Conservation (phyloP, 1,140 invertebrate genomes). For the Venturia canescens region DNA sequence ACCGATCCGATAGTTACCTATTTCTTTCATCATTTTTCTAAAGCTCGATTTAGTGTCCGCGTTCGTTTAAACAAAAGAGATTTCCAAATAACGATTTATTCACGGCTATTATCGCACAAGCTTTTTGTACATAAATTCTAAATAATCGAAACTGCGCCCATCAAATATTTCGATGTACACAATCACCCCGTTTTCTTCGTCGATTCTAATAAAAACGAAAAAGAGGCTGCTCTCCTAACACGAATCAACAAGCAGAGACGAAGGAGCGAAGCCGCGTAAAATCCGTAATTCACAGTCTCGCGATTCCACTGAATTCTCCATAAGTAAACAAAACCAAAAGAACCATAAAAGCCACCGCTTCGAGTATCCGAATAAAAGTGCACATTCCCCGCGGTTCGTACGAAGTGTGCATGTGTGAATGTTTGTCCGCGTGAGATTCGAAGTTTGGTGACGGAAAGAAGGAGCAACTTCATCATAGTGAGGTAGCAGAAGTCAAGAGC, state of each 20-base stretch:
- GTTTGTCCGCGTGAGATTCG: background rate
- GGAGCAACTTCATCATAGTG: background rate
- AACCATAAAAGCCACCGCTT: too few species aligned
- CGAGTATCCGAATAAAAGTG: background rate
- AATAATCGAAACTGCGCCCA: background rate
- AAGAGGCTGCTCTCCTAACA: background rate
- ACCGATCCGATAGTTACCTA: background rate
- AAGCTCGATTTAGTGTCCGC: background rate
- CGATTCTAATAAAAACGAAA: background rate
- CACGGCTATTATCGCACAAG: constrained; percentile 22
- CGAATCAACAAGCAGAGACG: background rate
- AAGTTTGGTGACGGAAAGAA: background rate
- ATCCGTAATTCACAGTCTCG: background rate
- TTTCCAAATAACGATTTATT: background rate
- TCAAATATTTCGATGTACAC: background rate
- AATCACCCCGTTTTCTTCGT: background rate
- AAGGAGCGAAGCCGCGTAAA: background rate
- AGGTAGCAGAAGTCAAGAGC: constrained; percentile 28
- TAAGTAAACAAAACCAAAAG: too few species aligned
- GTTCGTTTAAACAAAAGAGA: background rate
- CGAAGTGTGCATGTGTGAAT: background rate
- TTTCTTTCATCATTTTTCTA: background rate
- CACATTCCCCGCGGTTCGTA: background rate
- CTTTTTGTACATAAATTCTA: constrained; percentile 28
- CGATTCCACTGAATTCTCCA: too few species aligned